Evolutionary conservation across 2,113 vertebrate genomes (phyloP).

Genomic region (Vanacampus margaritifer): DNA sequence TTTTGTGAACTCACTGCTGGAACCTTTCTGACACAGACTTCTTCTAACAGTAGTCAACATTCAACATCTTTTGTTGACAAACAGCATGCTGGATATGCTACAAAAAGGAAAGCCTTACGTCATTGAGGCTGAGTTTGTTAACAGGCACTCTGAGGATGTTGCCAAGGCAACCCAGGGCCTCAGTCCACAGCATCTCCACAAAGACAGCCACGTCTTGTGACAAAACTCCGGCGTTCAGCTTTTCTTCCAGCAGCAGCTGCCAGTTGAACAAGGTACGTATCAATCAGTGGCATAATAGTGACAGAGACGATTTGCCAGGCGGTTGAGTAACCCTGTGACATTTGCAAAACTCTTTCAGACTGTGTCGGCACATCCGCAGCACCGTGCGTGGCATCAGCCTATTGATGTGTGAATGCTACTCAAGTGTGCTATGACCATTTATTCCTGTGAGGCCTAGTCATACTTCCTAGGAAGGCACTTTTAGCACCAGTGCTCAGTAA

Average conservation of each 20-base stretch:
- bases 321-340: background rate
- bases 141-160: slow-evolving; percentile 64
- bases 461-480: background rate
- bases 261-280: slow-evolving; percentile 23
- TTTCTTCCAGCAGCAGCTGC: slow-evolving; percentile 81
- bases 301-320: background rate
- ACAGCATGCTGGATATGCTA: background rate
- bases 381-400: background rate
- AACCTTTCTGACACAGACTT: too few relatives aligned
- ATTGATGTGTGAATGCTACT: slow-evolving; percentile 1
- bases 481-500: background rate
- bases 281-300: background rate
- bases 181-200: slow-evolving; percentile 82
- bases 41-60: too few relatives aligned
- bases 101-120: slow-evolving; percentile 63
- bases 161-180: slow-evolving; percentile 76
- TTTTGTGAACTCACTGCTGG: too few relatives aligned
- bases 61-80: background rate
- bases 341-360: background rate
- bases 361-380: background rate
- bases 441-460: background rate
- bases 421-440: background rate
- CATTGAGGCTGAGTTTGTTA: slow-evolving; percentile 76
- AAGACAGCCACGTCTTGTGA: slow-evolving; percentile 77
- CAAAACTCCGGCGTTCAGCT: slow-evolving; percentile 60